Base-by-base conservation (phyloP, 2,113 vertebrate species). In the Corythoichthys haematopterus region DNA sequence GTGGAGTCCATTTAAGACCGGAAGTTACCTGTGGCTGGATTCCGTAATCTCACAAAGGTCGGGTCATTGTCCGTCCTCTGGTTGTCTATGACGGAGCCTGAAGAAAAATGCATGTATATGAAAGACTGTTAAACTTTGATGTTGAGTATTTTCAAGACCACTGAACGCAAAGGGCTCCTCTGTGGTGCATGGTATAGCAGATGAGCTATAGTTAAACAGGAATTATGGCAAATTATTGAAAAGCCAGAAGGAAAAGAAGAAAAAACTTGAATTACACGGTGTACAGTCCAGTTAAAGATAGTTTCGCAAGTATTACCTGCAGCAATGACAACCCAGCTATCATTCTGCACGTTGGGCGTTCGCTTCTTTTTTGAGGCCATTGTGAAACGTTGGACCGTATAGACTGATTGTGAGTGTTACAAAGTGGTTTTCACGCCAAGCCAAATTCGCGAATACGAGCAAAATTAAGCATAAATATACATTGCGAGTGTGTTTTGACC, bases 351-450 rank as follows among this genome's bases (percentile, higher is more conserved):
- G n/a, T 69, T 73, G n/a, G 68, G 51, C 5, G 80, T 71, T 8
- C 86, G 88, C 76, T 90, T 92, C 88, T 91, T 92, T 71, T 85
- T 93, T 8, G 87, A 59, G 0, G 86, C 67, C 92, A 93, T 93
- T 40, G 5, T 70, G 52, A 57, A 1, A 52, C 2, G 0, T 20
- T 47, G 3, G 5, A 35, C 3, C 55, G 38, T 15, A 15, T 4
- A 2, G 2, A 13, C 0, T 12, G 51, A 1, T 1, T 50, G 51
- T 14, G 5, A 11, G 13, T 6, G 11, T n/a, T 0, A 10, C 11
- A 11, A 1, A 56, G 55, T 28, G 0, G 2, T 33, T 9, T n/a
- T 15, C 6, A 1, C 45, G 9, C 16, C 65, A 53, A 20, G 33
- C 9, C 2, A 11, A 36, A 35, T 28, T 28, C 20, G 4, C 9